Percentiles rank a stretch among this genome's conserved stretches.
Conservation (phyloP, 2,113 vertebrate species). For the Psephotus haematonotus region DNA sequence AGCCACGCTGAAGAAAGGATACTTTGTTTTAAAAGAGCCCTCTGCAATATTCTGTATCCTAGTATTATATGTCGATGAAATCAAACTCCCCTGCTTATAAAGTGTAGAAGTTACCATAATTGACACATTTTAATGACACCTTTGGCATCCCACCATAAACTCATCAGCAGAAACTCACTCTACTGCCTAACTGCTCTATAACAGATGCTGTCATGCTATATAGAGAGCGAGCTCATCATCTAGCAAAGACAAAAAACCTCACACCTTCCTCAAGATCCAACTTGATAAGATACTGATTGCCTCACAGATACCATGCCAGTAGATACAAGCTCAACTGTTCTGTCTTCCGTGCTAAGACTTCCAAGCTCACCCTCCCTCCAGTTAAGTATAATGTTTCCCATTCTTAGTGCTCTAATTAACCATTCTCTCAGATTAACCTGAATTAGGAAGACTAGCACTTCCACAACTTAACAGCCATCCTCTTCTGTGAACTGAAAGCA, state of each 20-base stretch:
- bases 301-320: not conserved
- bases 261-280: not conserved
- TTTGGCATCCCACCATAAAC: not conserved
- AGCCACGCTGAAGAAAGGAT: not conserved
- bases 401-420: not conserved
- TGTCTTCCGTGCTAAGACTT: not conserved
- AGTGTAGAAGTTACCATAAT: not conserved
- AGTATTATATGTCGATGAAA: not conserved
- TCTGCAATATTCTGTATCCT: not conserved
- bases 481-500: not conserved
- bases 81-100: not conserved
- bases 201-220: not conserved
- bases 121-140: not conserved
- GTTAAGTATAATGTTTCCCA: not conserved
- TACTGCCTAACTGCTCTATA: not conserved
- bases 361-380: not conserved
- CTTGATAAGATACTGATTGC: not conserved
- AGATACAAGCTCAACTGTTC: not conserved
- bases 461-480: not conserved
- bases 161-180: not conserved
- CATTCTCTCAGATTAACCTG: not conserved
- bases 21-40: not conserved
- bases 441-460: not conserved
- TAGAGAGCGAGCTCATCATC: not conserved
- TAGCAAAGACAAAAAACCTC: not conserved